Conservation (phyloP, 2,113 vertebrate species). For the Murina feae region DNA sequence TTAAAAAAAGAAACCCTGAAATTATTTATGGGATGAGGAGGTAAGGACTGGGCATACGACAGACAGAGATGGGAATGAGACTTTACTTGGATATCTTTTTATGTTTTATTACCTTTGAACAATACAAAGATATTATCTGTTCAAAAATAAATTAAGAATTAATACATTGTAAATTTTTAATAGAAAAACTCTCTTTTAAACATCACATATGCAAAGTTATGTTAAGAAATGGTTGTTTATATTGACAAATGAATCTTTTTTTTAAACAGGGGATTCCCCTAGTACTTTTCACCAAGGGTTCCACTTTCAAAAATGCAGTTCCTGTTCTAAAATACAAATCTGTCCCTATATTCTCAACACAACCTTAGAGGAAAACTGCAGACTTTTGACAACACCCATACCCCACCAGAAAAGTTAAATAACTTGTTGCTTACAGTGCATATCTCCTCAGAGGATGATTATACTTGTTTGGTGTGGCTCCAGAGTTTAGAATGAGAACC, state of each 20-base stretch:
- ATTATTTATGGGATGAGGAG: neutral
- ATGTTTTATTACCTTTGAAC: neutral
- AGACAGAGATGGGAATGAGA: neutral
- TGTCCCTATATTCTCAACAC: neutral
- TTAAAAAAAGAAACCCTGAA: no score
- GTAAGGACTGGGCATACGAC: neutral
- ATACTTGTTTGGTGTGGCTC: neutral
- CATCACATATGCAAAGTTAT: neutral
- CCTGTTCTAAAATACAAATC: neutral
- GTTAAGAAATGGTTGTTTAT: neutral
- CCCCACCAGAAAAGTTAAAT: neutral
- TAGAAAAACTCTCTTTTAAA: neutral
- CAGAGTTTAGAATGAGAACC: neutral
- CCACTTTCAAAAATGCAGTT: neutral
- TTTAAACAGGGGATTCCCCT: neutral
- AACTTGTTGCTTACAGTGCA: neutral
- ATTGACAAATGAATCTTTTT: neutral
- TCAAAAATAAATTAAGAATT: conserved; percentile 2
- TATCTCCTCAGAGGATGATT: neutral
- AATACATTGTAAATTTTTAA: neutral
- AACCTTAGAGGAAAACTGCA: neutral
- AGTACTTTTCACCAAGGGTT: neutral
- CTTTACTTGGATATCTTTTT: neutral
- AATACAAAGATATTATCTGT: neutral
- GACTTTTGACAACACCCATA: neutral